phyloP scores from a whole-genome alignment of 2,113 vertebrate species.

The Oplegnathus fasciatus region DNA sequence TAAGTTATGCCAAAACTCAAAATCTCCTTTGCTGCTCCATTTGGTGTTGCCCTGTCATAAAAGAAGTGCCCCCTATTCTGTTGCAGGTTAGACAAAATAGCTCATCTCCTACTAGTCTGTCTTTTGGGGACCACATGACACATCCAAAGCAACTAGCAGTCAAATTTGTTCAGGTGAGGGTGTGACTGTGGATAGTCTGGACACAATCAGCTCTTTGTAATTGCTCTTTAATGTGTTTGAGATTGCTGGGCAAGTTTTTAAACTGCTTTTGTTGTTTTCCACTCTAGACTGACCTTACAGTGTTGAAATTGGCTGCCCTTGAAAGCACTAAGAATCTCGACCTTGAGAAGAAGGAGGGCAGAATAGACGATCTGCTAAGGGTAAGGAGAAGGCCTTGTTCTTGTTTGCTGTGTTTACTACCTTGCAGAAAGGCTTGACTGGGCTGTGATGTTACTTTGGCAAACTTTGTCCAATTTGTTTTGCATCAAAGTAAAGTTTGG shows the following conservation, averaged over 20 bases:
- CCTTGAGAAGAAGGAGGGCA: constrained; percentile 99
- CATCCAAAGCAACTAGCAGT: constrained; percentile 96
- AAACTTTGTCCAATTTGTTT: too few species aligned
- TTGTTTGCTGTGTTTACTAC: background rate
- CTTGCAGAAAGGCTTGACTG: background rate
- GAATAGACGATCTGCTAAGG: constrained; percentile 99
- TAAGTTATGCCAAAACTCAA: constrained; percentile 79
- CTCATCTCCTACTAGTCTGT: constrained; percentile 96
- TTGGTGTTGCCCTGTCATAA: background rate
- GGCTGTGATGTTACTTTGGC: background rate
- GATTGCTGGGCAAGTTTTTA: background rate
- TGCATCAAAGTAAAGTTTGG: background rate
- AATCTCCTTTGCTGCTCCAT: background rate
- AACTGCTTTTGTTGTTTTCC: constrained; percentile 25
- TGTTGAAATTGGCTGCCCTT: constrained; percentile 97
- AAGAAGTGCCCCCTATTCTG: constrained; percentile 14
- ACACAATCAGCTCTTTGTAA: background rate
- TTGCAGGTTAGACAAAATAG: constrained; percentile 97
- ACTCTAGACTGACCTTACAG: constrained; percentile 96
- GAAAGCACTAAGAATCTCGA: constrained; percentile 99
- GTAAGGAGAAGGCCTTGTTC: constrained; percentile 84
- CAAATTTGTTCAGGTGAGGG: constrained; percentile 94
- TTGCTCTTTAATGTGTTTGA: background rate
- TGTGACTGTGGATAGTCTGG: background rate
- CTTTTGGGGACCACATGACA: constrained; percentile 95